Evolutionary conservation across 2,888 invertebrate species (phyloP).

Genomic region (Eilema sororculum): DNA sequence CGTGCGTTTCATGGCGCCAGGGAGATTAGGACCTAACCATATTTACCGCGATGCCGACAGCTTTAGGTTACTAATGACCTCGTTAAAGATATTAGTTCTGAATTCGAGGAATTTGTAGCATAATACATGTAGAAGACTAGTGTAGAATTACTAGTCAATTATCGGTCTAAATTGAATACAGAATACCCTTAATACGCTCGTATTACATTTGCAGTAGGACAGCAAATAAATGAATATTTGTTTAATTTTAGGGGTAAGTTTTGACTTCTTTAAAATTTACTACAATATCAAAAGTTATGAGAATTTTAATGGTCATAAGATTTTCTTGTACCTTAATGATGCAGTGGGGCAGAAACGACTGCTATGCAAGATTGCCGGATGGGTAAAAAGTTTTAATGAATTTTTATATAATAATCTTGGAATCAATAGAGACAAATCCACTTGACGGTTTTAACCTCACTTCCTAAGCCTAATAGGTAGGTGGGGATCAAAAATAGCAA

Average conservation of each 20-base stretch:
- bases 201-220: no score
- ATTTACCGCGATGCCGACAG: constrained; percentile 31
- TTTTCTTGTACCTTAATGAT: no score
- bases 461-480: background rate
- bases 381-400: no score
- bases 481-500: background rate
- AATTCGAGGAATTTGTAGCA: background rate
- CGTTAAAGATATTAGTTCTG: constrained; percentile 13
- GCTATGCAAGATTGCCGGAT: no score
- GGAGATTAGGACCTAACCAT: constrained; percentile 39
- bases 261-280: no score
- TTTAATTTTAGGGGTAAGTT: no score
- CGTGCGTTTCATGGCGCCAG: constrained; percentile 37
- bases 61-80: constrained; percentile 17
- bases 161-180: background rate
- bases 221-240: no score
- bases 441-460: background rate
- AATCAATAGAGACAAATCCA: no score
- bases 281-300: no score
- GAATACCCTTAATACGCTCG: background rate
- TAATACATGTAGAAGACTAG: background rate
- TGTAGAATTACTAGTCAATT: background rate
- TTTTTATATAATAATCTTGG: no score
- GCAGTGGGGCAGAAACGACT: no score
- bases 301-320: no score